Evolutionary conservation across 2,113 vertebrate species (phyloP).

Genomic region (Zapornia atra): DNA sequence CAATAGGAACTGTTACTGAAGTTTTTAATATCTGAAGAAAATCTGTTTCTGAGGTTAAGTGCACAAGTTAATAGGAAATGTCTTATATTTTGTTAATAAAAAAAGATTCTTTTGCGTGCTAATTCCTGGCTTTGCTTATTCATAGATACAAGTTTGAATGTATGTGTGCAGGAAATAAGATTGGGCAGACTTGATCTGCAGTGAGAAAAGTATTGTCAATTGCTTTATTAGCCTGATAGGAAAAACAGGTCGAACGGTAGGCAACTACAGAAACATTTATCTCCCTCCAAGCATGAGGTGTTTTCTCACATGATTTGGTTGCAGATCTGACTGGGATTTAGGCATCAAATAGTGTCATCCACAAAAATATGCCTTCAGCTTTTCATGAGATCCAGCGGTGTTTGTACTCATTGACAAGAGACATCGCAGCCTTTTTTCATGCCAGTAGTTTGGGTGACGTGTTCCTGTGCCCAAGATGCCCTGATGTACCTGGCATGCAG

Average conservation of each 20-base stretch:
- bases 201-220: background rate
- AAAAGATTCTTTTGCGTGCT: background rate
- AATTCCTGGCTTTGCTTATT: background rate
- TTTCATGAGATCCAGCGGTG: background rate
- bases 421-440: background rate
- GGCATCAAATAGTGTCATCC: background rate
- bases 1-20: background rate
- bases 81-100: background rate
- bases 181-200: background rate
- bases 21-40: background rate
- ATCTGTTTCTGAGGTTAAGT: background rate
- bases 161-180: background rate
- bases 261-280: background rate
- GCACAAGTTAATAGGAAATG: background rate
- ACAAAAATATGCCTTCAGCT: background rate
- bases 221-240: background rate
- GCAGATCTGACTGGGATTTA: background rate
- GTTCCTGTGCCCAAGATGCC: background rate
- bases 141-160: background rate
- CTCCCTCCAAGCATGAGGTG: background rate
- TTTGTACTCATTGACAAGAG: background rate
- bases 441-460: background rate
- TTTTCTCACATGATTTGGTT: background rate
- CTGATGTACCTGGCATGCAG: background rate
- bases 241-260: background rate